Evolutionary conservation across 35 echinoderm and acorn worm genomes (phyloP).

Genomic region (Apostichopus parvimensis): DNA sequence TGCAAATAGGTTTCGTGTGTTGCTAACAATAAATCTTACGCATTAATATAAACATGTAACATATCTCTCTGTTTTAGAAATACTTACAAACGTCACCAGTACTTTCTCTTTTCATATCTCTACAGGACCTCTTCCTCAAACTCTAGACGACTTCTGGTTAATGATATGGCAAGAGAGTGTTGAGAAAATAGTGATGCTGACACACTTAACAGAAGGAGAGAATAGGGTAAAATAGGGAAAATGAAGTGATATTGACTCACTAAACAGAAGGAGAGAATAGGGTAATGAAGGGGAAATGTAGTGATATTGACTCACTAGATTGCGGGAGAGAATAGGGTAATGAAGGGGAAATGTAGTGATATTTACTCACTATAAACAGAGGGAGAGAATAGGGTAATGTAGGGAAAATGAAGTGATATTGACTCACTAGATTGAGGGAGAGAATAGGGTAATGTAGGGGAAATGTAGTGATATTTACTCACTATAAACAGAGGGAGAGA

Average conservation of each 20-base stretch:
- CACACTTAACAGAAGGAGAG: slow-evolving; percentile 38
- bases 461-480: neutral
- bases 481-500: neutral
- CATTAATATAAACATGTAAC: neutral
- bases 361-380: too few species aligned
- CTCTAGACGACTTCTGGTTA: slow-evolving; percentile 45
- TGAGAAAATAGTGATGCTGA: slow-evolving; percentile 30
- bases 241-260: too few species aligned
- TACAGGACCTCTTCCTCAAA: slow-evolving; percentile 18
- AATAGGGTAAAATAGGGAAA: too few species aligned
- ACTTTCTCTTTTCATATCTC: neutral
- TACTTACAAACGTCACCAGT: too few species aligned
- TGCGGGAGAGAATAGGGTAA: neutral
- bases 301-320: slow-evolving; percentile 23
- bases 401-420: too few species aligned
- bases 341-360: too few species aligned
- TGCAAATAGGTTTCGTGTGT: too few species aligned
- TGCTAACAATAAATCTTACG: neutral
- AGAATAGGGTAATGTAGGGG: too few species aligned
- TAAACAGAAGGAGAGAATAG: too few species aligned
- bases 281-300: neutral
- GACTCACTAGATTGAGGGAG: too few species aligned
- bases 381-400: too few species aligned
- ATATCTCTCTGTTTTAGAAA: neutral
- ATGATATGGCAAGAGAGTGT: slow-evolving; percentile 43